These are phyloP conservation scores for western clawed frog (Xenopus tropicalis) DNA, from an alignment of 2,113 vertebrate species.

Conservation along the genomic window DNA sequence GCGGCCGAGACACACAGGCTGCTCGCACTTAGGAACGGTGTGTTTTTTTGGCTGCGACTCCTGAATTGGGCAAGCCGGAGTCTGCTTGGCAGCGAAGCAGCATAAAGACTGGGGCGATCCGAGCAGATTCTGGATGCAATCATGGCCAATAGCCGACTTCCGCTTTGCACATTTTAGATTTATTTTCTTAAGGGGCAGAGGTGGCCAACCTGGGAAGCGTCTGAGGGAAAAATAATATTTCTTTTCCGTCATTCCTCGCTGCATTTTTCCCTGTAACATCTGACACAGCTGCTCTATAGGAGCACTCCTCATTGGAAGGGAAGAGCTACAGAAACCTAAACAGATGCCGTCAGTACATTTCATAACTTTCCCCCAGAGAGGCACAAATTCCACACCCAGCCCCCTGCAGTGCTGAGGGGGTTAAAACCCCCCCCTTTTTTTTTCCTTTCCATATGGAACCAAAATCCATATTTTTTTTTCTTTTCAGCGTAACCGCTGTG, in stretches of 20 bases:
- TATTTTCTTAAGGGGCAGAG: neutral
- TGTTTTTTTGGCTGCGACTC: conserved; percentile 49
- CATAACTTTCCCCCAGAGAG: neutral
- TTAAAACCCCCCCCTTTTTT: neutral
- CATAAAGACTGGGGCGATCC: conserved; percentile 51
- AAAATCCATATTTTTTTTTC: no score
- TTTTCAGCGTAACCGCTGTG: no score
- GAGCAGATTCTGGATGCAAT: conserved; percentile 49
- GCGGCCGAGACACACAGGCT: conserved; percentile 52
- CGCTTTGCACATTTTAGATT: conserved; percentile 23
- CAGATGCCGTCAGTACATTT: neutral
- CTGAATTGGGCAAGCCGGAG: conserved; percentile 52
- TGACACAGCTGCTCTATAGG: no score
- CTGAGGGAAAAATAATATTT: neutral
- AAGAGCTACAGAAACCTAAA: neutral
- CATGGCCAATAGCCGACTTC: conserved; percentile 49
- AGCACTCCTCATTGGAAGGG: neutral
- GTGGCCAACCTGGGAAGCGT: neutral
- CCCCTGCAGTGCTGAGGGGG: no score
- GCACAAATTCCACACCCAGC: neutral
- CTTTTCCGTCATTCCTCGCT: neutral
- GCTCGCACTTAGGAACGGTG: conserved; percentile 36
- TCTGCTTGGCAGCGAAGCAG: conserved; percentile 51
- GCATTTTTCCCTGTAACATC: neutral
- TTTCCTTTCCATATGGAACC: neutral